phyloP scores from a whole-genome alignment of 2,888 invertebrate species.

The Barypeithes pellucidus region DNA sequence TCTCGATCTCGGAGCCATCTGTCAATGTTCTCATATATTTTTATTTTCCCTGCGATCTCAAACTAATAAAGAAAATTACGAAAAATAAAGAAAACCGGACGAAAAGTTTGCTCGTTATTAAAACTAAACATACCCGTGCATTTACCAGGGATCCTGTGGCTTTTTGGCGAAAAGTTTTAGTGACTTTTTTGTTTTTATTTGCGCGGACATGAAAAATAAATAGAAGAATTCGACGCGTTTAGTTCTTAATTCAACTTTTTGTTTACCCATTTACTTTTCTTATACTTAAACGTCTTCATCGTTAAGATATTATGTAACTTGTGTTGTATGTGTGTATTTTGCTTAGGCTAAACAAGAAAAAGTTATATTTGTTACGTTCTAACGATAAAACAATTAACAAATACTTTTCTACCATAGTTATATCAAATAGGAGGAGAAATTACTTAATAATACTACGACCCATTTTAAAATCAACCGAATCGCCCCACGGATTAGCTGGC shows the following conservation, averaged over 20 bases:
- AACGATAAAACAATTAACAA: too few species aligned
- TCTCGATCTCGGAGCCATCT: constrained; percentile 12
- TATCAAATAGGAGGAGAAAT: too few species aligned
- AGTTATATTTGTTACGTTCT: too few species aligned
- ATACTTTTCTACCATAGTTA: too few species aligned
- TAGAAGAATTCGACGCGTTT: background rate
- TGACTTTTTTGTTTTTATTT: background rate
- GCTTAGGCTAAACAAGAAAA: too few species aligned
- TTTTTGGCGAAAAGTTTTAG: background rate
- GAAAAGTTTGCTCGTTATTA: constrained; percentile 1
- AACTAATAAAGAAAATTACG: constrained; percentile 31
- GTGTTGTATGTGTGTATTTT: too few species aligned
- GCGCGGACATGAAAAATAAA: background rate
- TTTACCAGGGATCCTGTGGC: background rate
- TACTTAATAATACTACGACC: too few species aligned
- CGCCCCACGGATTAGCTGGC: too few species aligned
- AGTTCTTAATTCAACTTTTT: background rate
- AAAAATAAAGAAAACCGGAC: constrained; percentile 30
- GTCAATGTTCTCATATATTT: constrained; percentile 33
- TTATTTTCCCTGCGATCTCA: constrained; percentile 22
- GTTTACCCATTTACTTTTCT: background rate
- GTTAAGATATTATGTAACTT: too few species aligned
- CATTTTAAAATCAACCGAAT: too few species aligned
- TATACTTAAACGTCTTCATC: too few species aligned
- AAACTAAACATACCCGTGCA: constrained; percentile 3